Evolutionary conservation across 1,140 invertebrate species (phyloP).

Genomic region (Thaumatotibia leucotreta): DNA sequence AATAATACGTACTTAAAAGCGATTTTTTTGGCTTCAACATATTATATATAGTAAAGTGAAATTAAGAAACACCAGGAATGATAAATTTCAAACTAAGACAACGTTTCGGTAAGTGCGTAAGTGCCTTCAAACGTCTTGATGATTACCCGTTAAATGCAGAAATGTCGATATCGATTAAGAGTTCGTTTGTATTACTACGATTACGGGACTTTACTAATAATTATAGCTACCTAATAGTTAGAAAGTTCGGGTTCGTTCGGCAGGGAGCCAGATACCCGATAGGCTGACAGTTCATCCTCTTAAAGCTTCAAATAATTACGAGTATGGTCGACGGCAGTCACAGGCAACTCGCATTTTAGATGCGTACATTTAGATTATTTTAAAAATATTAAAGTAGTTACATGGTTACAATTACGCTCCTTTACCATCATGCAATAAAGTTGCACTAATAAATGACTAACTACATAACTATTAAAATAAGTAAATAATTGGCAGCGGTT

Average conservation of each 20-base stretch:
- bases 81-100: conserved; percentile 3
- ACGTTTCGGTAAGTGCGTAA: not conserved
- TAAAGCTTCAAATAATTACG: not conserved
- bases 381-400: not conserved
- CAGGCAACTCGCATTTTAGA: not conserved
- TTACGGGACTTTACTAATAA: not conserved
- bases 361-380: not conserved
- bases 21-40: conserved; percentile 6
- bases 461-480: conserved; percentile 3
- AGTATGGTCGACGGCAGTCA: not conserved
- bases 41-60: not conserved
- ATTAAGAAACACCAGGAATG: not conserved
- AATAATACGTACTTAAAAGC: not conserved
- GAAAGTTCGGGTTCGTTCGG: not conserved
- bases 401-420: not conserved
- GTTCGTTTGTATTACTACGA: not conserved
- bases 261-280: not conserved
- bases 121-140: not conserved
- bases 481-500: conserved; percentile 4
- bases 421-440: not conserved
- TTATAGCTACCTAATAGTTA: conserved; percentile 4
- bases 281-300: not conserved
- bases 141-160: not conserved
- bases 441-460: conserved; percentile 5
- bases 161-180: conserved; percentile 6